Base-by-base conservation (phyloP, 1,140 invertebrate species). In the Drosophila simulans region DNA sequence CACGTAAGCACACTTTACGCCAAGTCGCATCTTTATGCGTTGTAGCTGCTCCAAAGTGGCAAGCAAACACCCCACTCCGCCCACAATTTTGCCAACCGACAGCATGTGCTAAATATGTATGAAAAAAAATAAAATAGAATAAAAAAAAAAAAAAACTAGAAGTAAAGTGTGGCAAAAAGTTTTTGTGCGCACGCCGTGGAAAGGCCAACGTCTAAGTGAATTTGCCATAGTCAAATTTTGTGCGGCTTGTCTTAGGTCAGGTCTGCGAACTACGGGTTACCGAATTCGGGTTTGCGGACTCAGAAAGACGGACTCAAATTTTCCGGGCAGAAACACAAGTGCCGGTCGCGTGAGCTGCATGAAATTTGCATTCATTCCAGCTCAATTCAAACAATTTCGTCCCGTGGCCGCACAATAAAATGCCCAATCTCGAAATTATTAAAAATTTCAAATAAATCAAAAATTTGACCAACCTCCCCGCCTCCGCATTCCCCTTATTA, bases 201-300 rank as follows among this genome's bases (percentile, higher is more conserved):
- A 79, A 80, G 80, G 76, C 63, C 76, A 84, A 76, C 80, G 73
- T 83, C 83, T 86, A 83, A 88, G 83, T 88, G 84, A 86, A 83
- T 86, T 86, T 88, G 62, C 75, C 79, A 63, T 73, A 88, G 79
- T 80, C 79, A 86, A 86, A 88, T 88, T 88, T 81, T 73, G 70
- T 77, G 68, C 59, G 69, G 63, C 63, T 88, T 88, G 83, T 84
- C 83, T 89, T 88, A 88, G 83, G 83, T 86, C 83, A 86, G 84
- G 58, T 31, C 10, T 27, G 15, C 22, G 63, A 39, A 42, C 46
- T 34, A 31, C 27, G 64, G 64, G 37, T 25, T 42, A 40, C 45
- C 13, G 64, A 17, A 17, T 51, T 22, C 42, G 62, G 55, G 37
- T 25, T 34, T 42, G 22, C 45, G 20, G 58, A 17, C 11, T 51